A percentile compares a stretch with the other conserved stretches of the same genome.
Evolutionary conservation across 2,797 vertebrate genomes (phyloP).

Genomic region (Liasis olivaceus): DNA sequence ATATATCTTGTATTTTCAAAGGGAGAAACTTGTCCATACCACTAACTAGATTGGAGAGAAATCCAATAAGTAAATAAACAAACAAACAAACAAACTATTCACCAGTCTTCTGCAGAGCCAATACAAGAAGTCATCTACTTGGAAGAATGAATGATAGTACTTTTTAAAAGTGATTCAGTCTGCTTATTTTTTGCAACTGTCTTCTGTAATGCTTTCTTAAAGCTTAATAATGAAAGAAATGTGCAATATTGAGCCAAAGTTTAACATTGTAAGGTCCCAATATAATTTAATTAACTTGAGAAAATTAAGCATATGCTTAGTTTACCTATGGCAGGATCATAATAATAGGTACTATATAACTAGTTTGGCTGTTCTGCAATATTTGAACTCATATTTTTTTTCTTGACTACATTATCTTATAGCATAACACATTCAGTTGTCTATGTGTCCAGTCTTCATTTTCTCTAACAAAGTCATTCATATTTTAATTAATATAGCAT

Average conservation of each 20-base stretch:
- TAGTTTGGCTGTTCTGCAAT: neutral
- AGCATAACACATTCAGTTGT: neutral
- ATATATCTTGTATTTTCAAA: neutral
- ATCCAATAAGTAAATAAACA: too few relatives aligned
- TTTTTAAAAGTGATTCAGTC: neutral
- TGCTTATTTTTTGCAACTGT: neutral
- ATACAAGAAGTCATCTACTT: neutral
- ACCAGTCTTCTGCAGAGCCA: neutral
- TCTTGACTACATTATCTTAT: neutral
- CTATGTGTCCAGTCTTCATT: neutral
- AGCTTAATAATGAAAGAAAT: neutral
- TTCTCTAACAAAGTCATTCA: constrained; percentile 7
- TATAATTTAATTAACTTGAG: neutral
- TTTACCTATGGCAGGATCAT: neutral
- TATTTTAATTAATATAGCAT: neutral
- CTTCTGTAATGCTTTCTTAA: neutral
- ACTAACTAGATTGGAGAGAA: neutral
- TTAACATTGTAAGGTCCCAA: neutral
- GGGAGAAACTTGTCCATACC: neutral
- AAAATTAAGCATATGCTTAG: neutral
- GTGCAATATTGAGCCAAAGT: neutral
- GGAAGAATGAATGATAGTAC: neutral
- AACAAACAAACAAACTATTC: neutral
- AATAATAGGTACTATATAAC: neutral
- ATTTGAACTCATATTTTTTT: neutral